Evolutionary conservation across 2,888 invertebrate genomes (phyloP).

Genomic region (Pecten maximus): DNA sequence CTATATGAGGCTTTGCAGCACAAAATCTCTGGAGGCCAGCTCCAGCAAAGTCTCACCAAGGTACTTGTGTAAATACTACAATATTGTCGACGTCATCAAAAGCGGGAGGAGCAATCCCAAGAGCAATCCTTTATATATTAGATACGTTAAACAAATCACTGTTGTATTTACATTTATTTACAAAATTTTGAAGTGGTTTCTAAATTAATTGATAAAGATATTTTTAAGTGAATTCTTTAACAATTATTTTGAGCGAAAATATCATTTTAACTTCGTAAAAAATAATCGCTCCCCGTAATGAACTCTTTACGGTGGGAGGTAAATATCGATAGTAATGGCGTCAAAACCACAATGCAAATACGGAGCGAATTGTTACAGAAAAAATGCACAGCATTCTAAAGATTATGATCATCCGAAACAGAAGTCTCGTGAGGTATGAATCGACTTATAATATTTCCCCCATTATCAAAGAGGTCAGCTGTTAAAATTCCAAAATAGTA

Average conservation of each 20-base stretch:
- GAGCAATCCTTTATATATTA: too few species aligned
- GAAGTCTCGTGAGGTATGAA: not conserved
- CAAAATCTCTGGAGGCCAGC: slow-evolving; percentile 53
- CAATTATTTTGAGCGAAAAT: too few species aligned
- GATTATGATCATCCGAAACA: slow-evolving; percentile 70
- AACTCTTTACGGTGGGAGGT: slow-evolving; percentile 50
- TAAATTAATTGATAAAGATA: too few species aligned
- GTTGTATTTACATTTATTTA: too few species aligned
- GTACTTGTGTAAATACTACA: slow-evolving; percentile 71
- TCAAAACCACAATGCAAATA: slow-evolving; percentile 72
- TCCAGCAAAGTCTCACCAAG: slow-evolving; percentile 61
- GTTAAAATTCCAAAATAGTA: not conserved
- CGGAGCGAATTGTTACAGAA: slow-evolving; percentile 75
- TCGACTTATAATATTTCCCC: not conserved
- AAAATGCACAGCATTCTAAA: slow-evolving; percentile 71
- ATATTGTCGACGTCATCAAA: slow-evolving; percentile 62
- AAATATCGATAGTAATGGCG: slow-evolving; percentile 52
- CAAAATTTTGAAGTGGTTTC: too few species aligned
- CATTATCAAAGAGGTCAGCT: not conserved
- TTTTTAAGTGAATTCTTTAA: too few species aligned
- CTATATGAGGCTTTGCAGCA: too few species aligned
- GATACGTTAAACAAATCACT: too few species aligned
- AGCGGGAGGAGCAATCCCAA: not conserved
- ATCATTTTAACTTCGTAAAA: not conserved
- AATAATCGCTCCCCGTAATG: not conserved